Evolutionary conservation across 2,113 vertebrate genomes (phyloP), one percentile per base, ranked within the genome.

Genomic region (Cairina moschata): DNA sequence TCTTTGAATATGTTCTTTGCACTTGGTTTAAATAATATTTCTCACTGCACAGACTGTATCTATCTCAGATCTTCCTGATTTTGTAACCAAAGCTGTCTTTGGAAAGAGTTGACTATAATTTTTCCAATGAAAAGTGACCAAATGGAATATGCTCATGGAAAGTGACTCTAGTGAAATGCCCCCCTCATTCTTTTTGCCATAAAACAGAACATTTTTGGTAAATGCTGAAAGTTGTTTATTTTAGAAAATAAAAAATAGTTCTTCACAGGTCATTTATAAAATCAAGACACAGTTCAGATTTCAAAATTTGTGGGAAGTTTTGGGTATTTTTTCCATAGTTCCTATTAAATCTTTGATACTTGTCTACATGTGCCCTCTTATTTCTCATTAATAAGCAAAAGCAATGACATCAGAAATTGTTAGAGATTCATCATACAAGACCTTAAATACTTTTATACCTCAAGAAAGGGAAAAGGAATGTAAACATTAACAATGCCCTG

Each of bases 41-140:
- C 44, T 69, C 20, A 28, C 76, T 67, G 50, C 15, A 55, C 18
- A 67, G 55, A 12, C 46, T 88, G 12, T 78, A 31, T 59, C 52
- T 85, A 58, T 66, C 50, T 66, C 31, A 83, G 14, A 65, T 66
- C 67, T 23, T 75, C 89, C 83, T 82, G 62, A 48, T 79, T 87
- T 66, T 87, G 23, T 50, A 86, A 88, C 42, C 32, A 60, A 91
- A 88, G 36, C 4, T 0, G 78, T 90, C 85, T 91, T 31, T 96
- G 72, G 67, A 87, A 95, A 93, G 32, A 85, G 10, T 14, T 85
- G 18, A 55, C 66, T 72, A 52, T 54, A 77, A 94, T 88, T 95
- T 93, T 94, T 83, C 93, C 88, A 68, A 2, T 38, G 52, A 94
- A 95, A 80, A 88, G 13, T 86, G 72, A 91, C 73, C 34, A 86